Evolutionary conservation across 1,140 invertebrate species (phyloP), one percentile per base, ranked within the genome.

Genomic region (Macrotrachela quadricornifera): DNA sequence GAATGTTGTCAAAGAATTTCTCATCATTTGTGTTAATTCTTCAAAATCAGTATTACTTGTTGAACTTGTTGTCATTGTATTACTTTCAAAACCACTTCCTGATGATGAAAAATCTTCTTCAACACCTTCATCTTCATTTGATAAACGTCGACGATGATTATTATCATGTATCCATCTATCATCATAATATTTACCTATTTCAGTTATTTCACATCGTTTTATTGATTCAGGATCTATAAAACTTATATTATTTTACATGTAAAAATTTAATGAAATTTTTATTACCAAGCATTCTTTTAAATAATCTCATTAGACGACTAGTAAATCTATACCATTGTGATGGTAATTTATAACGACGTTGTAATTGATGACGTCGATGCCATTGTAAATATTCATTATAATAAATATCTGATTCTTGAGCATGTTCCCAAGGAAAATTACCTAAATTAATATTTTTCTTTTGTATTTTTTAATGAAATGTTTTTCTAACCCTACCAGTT

Each of bases 361-460:
- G 36, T 79, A 30, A 2, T 30, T 30, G 21, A 30, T 30, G 21
- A 4, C 21, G 66, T 54, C 77, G 76, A 51, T 80, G 74, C 75
- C 80, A 83, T 43, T 78, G 73, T 51, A 76, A 71, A 58, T 81
- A 84, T 46, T 77, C 71, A 18, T 62, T 75, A 50, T 75, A 77
- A 59, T 80, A 80, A 6, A 76, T 69, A 59, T 75, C 74, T 9
- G 64, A 63, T 17, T 69, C 66, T 57, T 82, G 80, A 1, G 87
- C 86, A 67, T 86, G 86, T 67, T 91, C 85, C 88, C 88, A 94
- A 15, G 88, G 88, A 61, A 91, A 77, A 69, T 84, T 86, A 30
- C 21, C 21, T 30, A 30, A 30, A 30, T 4, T 30, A 30, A 30
- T 4, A 30, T 2, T 30, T 30, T 30, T 4, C 2, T 30, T 30